These are phyloP conservation scores for Oxystoma pomonae DNA, from an alignment of 2,888 invertebrate species.

Conservation along the genomic window DNA sequence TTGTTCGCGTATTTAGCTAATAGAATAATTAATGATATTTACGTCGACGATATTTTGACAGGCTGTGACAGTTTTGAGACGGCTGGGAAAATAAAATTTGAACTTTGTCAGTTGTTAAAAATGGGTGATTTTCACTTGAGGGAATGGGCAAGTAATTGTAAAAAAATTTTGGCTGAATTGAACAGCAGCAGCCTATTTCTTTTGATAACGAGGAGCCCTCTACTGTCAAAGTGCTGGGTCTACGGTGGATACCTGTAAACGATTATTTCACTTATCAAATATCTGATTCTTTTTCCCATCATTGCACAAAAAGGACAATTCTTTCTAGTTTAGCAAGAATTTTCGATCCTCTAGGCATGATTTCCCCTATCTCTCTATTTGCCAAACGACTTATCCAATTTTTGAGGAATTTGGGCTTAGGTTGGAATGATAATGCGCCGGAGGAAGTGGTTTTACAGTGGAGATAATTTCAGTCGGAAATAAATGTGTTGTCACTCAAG, in stretches of 20 bases:
- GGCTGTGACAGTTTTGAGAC: no score
- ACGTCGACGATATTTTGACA: no score
- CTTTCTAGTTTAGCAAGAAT: background rate
- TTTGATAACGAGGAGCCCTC: background rate
- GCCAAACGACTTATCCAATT: background rate
- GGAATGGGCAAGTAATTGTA: no score
- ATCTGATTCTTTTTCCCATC: background rate
- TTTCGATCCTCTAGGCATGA: background rate
- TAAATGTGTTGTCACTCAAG: background rate
- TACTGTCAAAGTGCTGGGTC: background rate
- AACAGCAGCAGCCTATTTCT: no score
- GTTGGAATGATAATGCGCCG: background rate
- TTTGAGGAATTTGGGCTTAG: background rate
- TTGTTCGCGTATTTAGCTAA: no score
- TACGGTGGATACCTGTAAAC: background rate
- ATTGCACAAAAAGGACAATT: background rate
- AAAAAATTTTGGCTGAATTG: no score
- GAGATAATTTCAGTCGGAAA: background rate
- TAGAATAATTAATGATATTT: no score
- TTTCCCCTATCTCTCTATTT: background rate
- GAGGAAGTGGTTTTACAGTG: background rate
- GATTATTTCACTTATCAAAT: background rate
- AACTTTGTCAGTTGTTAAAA: no score
- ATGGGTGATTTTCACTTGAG: no score
- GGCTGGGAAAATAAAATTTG: no score